Percentiles rank a stretch among this genome's conserved stretches.
Conservation (phyloP, 2,888 invertebrate genomes). For the Papilio protenor region DNA sequence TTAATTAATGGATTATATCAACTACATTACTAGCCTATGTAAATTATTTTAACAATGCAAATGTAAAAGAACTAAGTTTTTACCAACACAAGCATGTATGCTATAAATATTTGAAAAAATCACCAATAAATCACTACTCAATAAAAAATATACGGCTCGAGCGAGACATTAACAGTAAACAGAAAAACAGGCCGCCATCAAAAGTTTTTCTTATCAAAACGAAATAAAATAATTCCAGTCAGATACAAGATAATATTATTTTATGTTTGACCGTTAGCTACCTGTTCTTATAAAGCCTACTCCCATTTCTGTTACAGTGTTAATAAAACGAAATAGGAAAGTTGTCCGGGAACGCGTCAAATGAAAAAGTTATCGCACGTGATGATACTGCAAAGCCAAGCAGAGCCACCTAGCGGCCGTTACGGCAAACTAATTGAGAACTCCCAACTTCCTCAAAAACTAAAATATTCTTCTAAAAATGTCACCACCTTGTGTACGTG, state of each 20-base stretch:
- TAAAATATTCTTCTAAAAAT: slow-evolving; percentile 82
- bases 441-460: slow-evolving; percentile 79
- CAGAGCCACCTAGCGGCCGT: slow-evolving; percentile 72
- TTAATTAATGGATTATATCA: neutral
- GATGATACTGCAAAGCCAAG: slow-evolving; percentile 78
- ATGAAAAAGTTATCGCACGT: slow-evolving; percentile 84
- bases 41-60: no score
- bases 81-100: neutral
- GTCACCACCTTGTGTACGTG: slow-evolving; percentile 73
- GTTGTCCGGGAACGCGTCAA: slow-evolving; percentile 80
- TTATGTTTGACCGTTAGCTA: slow-evolving; percentile 65
- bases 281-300: slow-evolving; percentile 77
- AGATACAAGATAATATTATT: slow-evolving; percentile 50
- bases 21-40: no score
- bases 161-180: neutral
- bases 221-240: slow-evolving; percentile 40
- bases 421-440: slow-evolving; percentile 81
- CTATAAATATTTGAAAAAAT: neutral
- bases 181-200: slow-evolving; percentile 21
- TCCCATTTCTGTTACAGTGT: slow-evolving; percentile 82
- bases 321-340: slow-evolving; percentile 84
- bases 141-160: neutral
- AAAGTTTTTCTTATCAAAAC: slow-evolving; percentile 34
- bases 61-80: neutral
- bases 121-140: neutral